phyloP scores from a whole-genome alignment of 2,797 vertebrate genomes.

The Hydrophis major region DNA sequence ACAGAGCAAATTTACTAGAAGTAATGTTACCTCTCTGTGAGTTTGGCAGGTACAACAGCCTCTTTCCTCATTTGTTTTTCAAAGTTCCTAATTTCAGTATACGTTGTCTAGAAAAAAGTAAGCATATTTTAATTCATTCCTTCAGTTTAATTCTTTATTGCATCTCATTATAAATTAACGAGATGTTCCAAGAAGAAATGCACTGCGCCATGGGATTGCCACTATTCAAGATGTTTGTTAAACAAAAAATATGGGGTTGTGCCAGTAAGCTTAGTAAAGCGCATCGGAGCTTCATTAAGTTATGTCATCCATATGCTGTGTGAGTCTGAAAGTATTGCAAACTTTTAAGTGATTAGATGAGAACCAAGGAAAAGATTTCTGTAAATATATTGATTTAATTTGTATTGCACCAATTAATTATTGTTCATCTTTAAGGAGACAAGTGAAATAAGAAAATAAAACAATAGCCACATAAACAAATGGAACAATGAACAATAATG shows the following conservation, averaged over 20 bases:
- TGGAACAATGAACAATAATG: neutral
- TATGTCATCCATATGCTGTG: neutral
- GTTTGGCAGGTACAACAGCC: conserved; percentile 32
- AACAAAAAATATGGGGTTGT: neutral
- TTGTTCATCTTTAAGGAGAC: neutral
- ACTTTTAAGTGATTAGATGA: neutral
- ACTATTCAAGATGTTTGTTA: neutral
- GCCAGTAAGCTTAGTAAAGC: neutral
- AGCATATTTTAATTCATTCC: conserved; percentile 15
- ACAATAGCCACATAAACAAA: neutral
- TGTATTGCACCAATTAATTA: neutral
- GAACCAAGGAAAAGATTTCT: neutral
- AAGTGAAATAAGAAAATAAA: neutral
- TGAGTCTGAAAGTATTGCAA: neutral
- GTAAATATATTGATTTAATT: neutral
- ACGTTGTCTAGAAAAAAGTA: conserved; percentile 74
- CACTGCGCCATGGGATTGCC: no score
- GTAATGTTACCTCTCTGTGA: conserved; percentile 64
- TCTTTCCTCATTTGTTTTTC: conserved; percentile 77
- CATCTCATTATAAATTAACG: neutral
- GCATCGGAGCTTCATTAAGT: neutral
- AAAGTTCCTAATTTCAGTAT: conserved; percentile 83
- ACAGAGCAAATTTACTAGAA: neutral
- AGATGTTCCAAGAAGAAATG: neutral
- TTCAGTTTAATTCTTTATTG: conserved; percentile 1